Evolutionary conservation across 53 echinoderm and acorn worm genomes (phyloP).

Genomic region (Apostichopus leukothele): DNA sequence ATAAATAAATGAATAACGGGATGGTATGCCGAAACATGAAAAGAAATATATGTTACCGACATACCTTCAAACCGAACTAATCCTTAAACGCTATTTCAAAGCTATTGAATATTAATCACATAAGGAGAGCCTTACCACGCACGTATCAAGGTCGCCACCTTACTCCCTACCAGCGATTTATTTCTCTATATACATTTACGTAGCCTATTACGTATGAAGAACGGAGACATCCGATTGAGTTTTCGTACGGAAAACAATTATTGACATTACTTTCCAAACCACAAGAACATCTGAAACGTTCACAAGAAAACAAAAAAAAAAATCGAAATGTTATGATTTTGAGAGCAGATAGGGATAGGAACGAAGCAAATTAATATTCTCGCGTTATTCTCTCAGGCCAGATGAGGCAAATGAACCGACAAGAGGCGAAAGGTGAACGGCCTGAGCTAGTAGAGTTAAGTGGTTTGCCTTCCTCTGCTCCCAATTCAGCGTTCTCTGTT

Average conservation of each 20-base stretch:
- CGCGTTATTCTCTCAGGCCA: conserved; percentile 47
- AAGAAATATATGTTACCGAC: too few relatives aligned
- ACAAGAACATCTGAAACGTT: conserved; percentile 20
- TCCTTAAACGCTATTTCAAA: not conserved
- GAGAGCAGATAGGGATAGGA: conserved; percentile 34
- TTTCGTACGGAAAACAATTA: conserved; percentile 27
- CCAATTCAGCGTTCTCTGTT: conserved; percentile 35
- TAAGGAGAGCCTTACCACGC: not conserved
- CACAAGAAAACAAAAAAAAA: not conserved
- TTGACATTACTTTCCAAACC: conserved; percentile 29
- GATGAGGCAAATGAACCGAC: conserved; percentile 40
- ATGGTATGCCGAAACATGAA: too few relatives aligned
- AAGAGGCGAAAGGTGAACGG: conserved; percentile 46
- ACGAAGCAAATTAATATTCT: conserved; percentile 46
- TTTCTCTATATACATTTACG: not conserved
- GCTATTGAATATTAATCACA: not conserved
- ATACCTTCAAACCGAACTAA: too few relatives aligned
- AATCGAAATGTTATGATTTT: conserved; percentile 50
- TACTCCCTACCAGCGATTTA: not conserved
- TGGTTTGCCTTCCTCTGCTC: conserved; percentile 39
- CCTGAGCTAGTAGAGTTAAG: conserved; percentile 35
- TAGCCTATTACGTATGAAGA: not conserved
- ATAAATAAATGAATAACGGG: too few relatives aligned
- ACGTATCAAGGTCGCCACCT: conserved; percentile 7
- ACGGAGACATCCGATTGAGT: not conserved